These are phyloP conservation scores for Leptinotarsa peninsularis DNA, from an alignment of 2,888 invertebrate species.

Conservation along the genomic window DNA sequence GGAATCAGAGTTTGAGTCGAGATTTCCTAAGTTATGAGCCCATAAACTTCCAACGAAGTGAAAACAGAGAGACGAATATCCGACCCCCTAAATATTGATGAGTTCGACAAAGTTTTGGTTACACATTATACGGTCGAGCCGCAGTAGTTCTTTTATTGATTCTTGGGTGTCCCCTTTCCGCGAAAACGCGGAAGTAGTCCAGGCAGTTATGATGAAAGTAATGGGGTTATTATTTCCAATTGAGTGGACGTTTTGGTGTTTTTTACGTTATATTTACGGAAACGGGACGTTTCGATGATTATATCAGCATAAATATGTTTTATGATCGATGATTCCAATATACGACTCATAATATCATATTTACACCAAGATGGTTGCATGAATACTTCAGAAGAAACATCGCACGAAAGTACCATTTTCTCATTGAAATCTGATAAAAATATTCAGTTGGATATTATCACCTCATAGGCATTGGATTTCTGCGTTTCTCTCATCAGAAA, in stretches of 20 bases:
- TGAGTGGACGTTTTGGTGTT: not conserved
- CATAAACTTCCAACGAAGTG: slow-evolving; percentile 53
- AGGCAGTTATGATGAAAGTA: not conserved
- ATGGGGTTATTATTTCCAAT: not conserved
- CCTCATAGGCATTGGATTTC: too few relatives aligned
- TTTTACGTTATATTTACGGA: not conserved
- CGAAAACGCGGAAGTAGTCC: slow-evolving; percentile 1
- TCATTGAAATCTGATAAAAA: too few relatives aligned
- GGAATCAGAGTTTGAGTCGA: slow-evolving; percentile 52
- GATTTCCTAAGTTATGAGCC: slow-evolving; percentile 55
- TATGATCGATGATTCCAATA: not conserved
- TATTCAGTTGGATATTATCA: too few relatives aligned
- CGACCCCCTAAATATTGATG: slow-evolving; percentile 55
- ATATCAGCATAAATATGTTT: not conserved
- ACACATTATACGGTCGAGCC: slow-evolving; percentile 42
- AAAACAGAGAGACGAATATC: slow-evolving; percentile 55
- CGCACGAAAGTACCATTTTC: too few relatives aligned
- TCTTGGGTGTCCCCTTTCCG: slow-evolving; percentile 31
- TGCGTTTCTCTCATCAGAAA: too few relatives aligned
- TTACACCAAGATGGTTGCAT: too few relatives aligned
- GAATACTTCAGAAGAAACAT: too few relatives aligned
- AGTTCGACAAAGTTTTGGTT: slow-evolving; percentile 47
- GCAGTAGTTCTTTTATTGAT: slow-evolving; percentile 38
- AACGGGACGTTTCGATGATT: not conserved
- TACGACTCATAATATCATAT: too few relatives aligned